Evolutionary conservation across 2,797 vertebrate genomes (phyloP), one percentile per base, ranked within the genome.

Genomic region (Chloroceryle inda): DNA sequence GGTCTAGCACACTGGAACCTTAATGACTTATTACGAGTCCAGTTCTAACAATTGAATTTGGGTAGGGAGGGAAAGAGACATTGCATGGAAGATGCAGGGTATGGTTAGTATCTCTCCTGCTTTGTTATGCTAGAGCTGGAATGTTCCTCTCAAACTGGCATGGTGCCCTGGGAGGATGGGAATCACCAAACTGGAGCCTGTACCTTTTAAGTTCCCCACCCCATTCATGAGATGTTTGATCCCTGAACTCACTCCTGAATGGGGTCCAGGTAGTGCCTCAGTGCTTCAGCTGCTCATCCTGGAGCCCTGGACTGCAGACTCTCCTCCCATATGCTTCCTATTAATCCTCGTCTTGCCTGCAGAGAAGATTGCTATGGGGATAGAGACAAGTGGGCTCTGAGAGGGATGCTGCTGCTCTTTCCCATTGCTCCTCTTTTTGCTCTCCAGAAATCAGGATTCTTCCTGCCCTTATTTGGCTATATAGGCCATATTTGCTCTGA

Each of bases 241-340:
- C 66, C 68, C 78, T 95, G 94, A 97, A 91, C 91, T 95, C 96
- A 97, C 84, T 95, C 81, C 96, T 97, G 96, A 97, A 94, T 22
- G 58, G 66, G 45, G 20, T 94, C 97, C 97, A 97, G 91, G 96
- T 52, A 91, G 50, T 38, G 95, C 77, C 88, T 69, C 22, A 4
- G 6, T 56, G 81, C 71, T 72, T 87, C 84, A 80, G 72, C 76
- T 80, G 68, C 94, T 94, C 5, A 0, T 93, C 92, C 88, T 78
- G 88, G 44, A 90, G 95, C 85, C 49, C 56, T 62, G 66, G 31
- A 68, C 47, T 89, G 10, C 73, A 78, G 73, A 15, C 62, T 78
- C 45, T 35, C 35, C 67, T 88, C 37, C 90, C 90, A 59, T 22
- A 16, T 95, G 93, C 45, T 93, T 90, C 71, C 58, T 63, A 79